Base-by-base conservation (phyloP, 2,797 vertebrate species). In the Gephyroberyx darwinii region DNA sequence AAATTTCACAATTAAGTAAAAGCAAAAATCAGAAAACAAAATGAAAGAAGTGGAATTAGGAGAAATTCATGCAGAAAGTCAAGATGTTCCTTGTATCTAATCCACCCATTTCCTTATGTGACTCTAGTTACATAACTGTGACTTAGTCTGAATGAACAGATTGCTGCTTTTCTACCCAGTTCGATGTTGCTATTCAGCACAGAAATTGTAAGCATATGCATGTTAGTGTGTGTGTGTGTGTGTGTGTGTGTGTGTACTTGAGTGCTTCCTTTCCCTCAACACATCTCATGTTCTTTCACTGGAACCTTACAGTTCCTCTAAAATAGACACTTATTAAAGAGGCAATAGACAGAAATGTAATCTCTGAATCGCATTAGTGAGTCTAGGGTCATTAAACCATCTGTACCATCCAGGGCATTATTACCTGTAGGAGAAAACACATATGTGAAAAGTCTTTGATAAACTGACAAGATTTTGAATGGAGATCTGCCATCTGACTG, bases 131-230 rank as follows among this genome's bases (percentile, higher is more conserved):
- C 48, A 31, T 77, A 85, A 86, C 72, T 69, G 51, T 55, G 60
- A 58, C n/a, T 35, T 17, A 60, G 39, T 80, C 56, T 82, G 64
- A 74, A 73, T 65, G 78, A 83, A 79, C 76, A 86, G 82, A 82
- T 79, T 78, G 72, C 3, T 6, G 48, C 60, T 69, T 77, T 62
- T 81, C 56, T 45, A 48, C 68, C 33, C 51, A 62, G 65, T 61
- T 71, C 52, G 58, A n/a, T 55, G 53, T 61, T 67, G 39, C 33
- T 58, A 53, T 22, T 75, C 51, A 56, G 61, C 50, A 55, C 30
- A 66, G 22, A 74, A 51, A 50, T 33, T 74, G 3, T 52, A 35
- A 57, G 41, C 3, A 8, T 63, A 26, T 48, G 16, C 33, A 16
- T 62, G 60, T 48, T 14, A 19, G 47, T 35, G 2, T 4, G 47